Percentiles rank a stretch among this genome's conserved stretches.
Evolutionary conservation across 2,113 vertebrate genomes (phyloP).

Genomic region (Gymnorhina tibicen): DNA sequence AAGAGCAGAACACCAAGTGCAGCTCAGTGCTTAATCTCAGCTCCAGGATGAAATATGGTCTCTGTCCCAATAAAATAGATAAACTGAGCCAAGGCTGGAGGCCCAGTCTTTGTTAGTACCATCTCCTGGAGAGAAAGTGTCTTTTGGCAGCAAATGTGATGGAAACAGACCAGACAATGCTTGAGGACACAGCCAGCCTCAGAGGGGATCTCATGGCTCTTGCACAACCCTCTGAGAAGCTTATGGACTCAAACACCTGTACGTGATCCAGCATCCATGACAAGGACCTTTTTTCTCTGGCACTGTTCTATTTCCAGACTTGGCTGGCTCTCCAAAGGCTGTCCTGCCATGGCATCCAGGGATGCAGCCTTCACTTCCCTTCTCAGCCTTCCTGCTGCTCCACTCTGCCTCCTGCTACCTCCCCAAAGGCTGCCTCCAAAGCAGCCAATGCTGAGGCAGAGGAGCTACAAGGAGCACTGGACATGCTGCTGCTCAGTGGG

Average conservation of each 20-base stretch:
- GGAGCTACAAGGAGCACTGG: neutral
- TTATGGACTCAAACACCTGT: neutral
- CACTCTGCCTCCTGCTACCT: neutral
- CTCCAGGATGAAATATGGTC: constrained; percentile 1
- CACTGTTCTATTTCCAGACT: neutral
- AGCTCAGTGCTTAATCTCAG: neutral
- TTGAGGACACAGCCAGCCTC: neutral
- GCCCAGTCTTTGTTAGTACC: neutral
- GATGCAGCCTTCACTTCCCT: neutral
- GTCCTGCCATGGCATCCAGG: neutral
- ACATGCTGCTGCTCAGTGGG: neutral
- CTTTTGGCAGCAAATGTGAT: constrained; percentile 20
- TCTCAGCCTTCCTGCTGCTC: neutral
- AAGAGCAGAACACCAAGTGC: neutral
- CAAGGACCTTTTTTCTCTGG: neutral
- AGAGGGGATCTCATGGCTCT: neutral
- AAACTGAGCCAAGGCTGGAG: neutral
- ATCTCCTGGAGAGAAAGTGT: constrained; percentile 1
- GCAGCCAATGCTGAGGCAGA: neutral
- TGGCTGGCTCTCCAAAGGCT: neutral
- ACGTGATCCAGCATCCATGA: neutral
- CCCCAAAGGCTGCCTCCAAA: neutral
- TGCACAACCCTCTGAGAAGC: neutral
- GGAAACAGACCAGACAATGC: neutral
- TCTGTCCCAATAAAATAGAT: neutral